A percentile compares a stretch with the other conserved stretches of the same genome.
phyloP scores from a whole-genome alignment of 2,888 invertebrate genomes.

The Anoncus sp. region DNA sequence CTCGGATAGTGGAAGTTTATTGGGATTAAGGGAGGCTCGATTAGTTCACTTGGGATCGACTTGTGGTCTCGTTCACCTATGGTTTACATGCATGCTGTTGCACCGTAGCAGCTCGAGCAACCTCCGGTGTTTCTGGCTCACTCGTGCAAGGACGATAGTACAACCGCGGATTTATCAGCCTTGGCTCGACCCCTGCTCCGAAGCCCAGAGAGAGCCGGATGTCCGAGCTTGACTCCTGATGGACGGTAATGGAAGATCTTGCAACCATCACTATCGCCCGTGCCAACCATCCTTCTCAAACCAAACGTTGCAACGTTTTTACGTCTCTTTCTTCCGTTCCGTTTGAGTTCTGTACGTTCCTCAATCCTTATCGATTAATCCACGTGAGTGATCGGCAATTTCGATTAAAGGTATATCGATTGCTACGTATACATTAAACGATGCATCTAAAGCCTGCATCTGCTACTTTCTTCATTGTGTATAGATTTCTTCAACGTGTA shows the following conservation, averaged over 20 bases:
- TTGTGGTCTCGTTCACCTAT: slow-evolving; percentile 31
- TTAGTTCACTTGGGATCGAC: slow-evolving; percentile 36
- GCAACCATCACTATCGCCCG: slow-evolving; percentile 28
- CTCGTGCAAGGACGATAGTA: slow-evolving; percentile 34
- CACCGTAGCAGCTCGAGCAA: slow-evolving; percentile 14
- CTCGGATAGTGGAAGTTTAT: not conserved
- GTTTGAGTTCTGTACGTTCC: slow-evolving; percentile 5
- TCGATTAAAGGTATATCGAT: not conserved
- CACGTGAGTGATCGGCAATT: slow-evolving; percentile 15
- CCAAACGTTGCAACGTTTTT: slow-evolving; percentile 15
- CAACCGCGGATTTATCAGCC: slow-evolving; percentile 45
- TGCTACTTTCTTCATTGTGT: not conserved
- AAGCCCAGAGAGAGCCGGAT: slow-evolving; percentile 32
- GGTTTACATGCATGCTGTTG: slow-evolving; percentile 16
- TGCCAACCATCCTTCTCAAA: slow-evolving; percentile 8
- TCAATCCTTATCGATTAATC: not conserved
- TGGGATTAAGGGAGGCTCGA: slow-evolving; percentile 23
- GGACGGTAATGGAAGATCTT: slow-evolving; percentile 55
- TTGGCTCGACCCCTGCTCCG: slow-evolving; percentile 8
- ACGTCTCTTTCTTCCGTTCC: not conserved
- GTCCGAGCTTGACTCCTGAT: slow-evolving; percentile 48
- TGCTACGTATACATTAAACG: no score
- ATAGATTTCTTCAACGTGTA: no score
- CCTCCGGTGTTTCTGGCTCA: slow-evolving; percentile 33
- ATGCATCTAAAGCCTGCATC: no score